Evolutionary conservation across 2,888 invertebrate species (phyloP).

Genomic region (Eulithis testata): DNA sequence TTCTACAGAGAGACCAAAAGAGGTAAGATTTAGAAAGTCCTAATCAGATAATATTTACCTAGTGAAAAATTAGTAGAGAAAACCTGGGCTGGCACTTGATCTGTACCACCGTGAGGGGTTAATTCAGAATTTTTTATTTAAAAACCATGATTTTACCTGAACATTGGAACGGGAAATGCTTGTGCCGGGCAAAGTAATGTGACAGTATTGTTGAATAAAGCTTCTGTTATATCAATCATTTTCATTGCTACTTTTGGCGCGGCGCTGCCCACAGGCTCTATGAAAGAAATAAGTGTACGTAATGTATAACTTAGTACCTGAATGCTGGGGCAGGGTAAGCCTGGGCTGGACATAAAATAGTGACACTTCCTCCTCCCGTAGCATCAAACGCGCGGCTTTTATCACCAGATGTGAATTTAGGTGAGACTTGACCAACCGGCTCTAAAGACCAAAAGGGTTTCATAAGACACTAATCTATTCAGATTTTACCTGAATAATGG

Average conservation of each 20-base stretch:
- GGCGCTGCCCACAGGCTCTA: slow-evolving; percentile 89
- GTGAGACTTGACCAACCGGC: slow-evolving; percentile 88
- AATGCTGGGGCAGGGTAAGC: slow-evolving; percentile 88
- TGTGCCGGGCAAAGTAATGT: slow-evolving; percentile 78
- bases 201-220: slow-evolving; percentile 60
- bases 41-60: slow-evolving; percentile 49
- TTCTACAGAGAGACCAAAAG: slow-evolving; percentile 71
- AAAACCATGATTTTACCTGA: slow-evolving; percentile 81
- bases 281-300: slow-evolving; percentile 37
- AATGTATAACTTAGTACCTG: slow-evolving; percentile 72
- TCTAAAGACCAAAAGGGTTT: slow-evolving; percentile 70
- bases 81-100: background rate
- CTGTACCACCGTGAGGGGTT: background rate
- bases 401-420: slow-evolving; percentile 86
- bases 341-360: slow-evolving; percentile 89
- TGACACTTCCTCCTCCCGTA: slow-evolving; percentile 75
- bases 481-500: slow-evolving; percentile 87
- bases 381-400: slow-evolving; percentile 87
- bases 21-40: slow-evolving; percentile 24
- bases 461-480: slow-evolving; percentile 28
- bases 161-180: slow-evolving; percentile 87
- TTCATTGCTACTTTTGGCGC: slow-evolving; percentile 87
- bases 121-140: background rate
- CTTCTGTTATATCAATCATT: slow-evolving; percentile 78
- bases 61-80: slow-evolving; percentile 89